Conservation (phyloP, 2,113 vertebrate genomes). For the Phainopepla nitens region DNA sequence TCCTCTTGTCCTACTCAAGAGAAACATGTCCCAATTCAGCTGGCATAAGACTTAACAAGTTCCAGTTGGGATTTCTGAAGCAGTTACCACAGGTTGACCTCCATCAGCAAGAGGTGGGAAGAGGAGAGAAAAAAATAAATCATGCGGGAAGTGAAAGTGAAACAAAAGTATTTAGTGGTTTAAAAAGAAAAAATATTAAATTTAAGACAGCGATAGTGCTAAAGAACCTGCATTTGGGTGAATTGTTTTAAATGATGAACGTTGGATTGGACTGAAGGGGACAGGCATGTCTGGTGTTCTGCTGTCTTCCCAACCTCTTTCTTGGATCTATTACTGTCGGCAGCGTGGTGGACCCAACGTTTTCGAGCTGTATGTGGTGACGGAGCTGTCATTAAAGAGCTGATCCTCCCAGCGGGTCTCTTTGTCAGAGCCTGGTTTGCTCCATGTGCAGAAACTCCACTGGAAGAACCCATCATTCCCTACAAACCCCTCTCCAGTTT, state of each 20-base stretch:
- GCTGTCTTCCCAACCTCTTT: conserved; percentile 23
- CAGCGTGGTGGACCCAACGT: background rate
- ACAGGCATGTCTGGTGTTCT: background rate
- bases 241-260: background rate
- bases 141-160: background rate
- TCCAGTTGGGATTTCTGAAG: conserved; percentile 13
- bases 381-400: background rate
- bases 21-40: background rate
- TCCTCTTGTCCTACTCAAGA: background rate
- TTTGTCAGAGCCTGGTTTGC: conserved; percentile 8
- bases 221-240: background rate
- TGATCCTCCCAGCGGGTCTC: background rate
- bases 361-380: background rate
- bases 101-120: background rate
- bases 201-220: conserved; percentile 54
- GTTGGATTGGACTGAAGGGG: background rate
- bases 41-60: background rate
- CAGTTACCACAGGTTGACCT: conserved; percentile 44
- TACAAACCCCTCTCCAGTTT: background rate
- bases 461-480: background rate
- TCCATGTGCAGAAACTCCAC: conserved; percentile 28
- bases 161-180: conserved; percentile 73
- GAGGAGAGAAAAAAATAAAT: background rate
- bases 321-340: background rate
- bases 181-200: background rate